phyloP scores from a whole-genome alignment of 2,797 vertebrate genomes.

The Syndactyla subalaris region DNA sequence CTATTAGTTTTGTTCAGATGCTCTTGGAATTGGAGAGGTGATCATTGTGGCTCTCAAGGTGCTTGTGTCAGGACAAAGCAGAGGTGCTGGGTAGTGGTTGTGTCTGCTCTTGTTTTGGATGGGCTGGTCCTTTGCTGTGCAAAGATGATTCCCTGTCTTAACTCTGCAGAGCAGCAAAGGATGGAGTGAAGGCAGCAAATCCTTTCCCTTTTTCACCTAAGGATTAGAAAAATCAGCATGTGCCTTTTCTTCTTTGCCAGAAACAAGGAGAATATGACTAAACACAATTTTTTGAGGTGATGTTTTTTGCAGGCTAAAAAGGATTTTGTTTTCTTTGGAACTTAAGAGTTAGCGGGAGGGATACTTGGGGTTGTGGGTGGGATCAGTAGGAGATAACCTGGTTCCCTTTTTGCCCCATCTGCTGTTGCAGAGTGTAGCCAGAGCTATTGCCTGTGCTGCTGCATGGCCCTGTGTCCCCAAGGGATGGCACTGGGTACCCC shows the following conservation, averaged over 20 bases:
- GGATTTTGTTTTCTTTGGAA: neutral
- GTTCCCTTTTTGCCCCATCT: neutral
- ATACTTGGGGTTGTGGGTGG: neutral
- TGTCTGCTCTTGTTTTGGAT: neutral
- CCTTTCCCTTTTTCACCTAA: neutral
- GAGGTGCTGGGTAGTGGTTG: neutral
- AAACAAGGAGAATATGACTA: neutral
- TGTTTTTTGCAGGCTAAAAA: neutral
- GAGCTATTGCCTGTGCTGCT: neutral
- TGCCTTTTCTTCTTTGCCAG: neutral
- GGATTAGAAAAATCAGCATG: neutral
- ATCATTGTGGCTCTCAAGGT: neutral
- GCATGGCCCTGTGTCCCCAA: neutral
- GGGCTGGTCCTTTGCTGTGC: neutral
- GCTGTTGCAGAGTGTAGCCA: neutral
- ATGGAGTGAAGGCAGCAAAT: neutral
- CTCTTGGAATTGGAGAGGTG: neutral
- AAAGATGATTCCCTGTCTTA: neutral
- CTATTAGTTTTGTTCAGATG: neutral
- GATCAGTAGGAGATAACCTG: neutral
- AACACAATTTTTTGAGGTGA: neutral
- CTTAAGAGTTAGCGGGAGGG: neutral
- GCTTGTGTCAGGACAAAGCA: neutral
- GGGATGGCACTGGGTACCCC: neutral
- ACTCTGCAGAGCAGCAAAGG: neutral